phyloP scores from a whole-genome alignment of 2,888 invertebrate genomes.

The Cotesia congregata region DNA sequence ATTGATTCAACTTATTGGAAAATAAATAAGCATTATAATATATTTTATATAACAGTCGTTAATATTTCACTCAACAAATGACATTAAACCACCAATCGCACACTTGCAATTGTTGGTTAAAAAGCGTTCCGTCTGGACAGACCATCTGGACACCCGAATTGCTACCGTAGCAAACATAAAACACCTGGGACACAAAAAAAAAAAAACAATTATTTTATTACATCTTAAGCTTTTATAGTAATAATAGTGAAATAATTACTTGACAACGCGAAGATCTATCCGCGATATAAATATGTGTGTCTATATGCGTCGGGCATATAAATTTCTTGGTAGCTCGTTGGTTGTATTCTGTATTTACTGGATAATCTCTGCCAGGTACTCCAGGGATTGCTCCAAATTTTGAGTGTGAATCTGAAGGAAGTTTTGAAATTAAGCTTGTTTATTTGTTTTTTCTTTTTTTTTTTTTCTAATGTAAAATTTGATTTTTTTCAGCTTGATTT shows the following conservation, averaged over 20 bases:
- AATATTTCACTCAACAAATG: constrained; percentile 49
- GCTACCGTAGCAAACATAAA: constrained; percentile 63
- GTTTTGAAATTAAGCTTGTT: too few species aligned
- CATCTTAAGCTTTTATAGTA: not conserved
- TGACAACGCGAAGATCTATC: constrained; percentile 62
- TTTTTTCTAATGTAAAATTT: too few species aligned
- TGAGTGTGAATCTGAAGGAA: constrained; percentile 42
- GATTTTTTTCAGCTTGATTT: too few species aligned
- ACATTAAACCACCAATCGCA: constrained; percentile 68
- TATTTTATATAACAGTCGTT: too few species aligned
- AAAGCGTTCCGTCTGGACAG: constrained; percentile 65
- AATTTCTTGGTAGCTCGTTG: constrained; percentile 52
- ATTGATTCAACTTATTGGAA: too few species aligned
- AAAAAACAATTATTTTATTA: constrained; percentile 5
- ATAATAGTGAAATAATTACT: constrained; percentile 48
- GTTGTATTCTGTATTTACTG: constrained; percentile 52
- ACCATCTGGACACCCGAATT: constrained; percentile 63
- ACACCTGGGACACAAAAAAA: constrained; percentile 53
- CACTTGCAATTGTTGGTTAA: constrained; percentile 63
- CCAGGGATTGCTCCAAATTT: constrained; percentile 58
- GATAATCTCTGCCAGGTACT: constrained; percentile 60
- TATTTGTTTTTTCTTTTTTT: too few species aligned
- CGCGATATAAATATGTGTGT: constrained; percentile 58
- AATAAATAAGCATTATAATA: too few species aligned
- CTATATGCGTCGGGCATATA: constrained; percentile 52